Conservation (phyloP, 2,797 vertebrate genomes). For the Zenarchopterus dispar region DNA sequence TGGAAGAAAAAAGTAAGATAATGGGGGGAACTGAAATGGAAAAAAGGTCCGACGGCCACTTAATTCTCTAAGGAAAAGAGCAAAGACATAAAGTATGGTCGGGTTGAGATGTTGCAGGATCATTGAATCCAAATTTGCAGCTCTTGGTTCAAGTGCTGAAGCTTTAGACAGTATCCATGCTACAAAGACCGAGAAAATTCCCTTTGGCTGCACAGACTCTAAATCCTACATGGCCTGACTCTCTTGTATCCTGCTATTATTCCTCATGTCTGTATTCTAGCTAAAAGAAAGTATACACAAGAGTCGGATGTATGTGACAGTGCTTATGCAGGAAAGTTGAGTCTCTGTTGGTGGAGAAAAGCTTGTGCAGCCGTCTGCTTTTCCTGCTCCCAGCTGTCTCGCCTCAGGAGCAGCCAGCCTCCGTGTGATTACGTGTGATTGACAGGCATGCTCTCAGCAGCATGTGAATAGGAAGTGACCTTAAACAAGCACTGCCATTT, state of each 20-base stretch:
- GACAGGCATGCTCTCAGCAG: slow-evolving; percentile 77
- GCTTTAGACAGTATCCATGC: slow-evolving; percentile 10
- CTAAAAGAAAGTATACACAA: slow-evolving; percentile 22
- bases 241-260: slow-evolving; percentile 1
- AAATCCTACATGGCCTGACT: slow-evolving; percentile 4
- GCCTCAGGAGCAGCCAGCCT: slow-evolving; percentile 58
- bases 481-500: slow-evolving; percentile 77
- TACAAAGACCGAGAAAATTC: slow-evolving; percentile 9
- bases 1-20: slow-evolving; percentile 2
- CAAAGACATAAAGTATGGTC: neutral
- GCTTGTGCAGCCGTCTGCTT: slow-evolving; percentile 43
- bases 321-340: slow-evolving; percentile 17
- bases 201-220: neutral
- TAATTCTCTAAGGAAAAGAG: too few relatives aligned
- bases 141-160: neutral
- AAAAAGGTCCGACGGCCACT: neutral
- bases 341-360: slow-evolving; percentile 27
- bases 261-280: slow-evolving; percentile 6
- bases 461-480: slow-evolving; percentile 79
- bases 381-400: slow-evolving; percentile 58
- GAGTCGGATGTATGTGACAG: slow-evolving; percentile 13
- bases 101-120: slow-evolving; percentile 11
- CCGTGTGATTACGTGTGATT: slow-evolving; percentile 74
- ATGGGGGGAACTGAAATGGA: slow-evolving; percentile 13
- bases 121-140: slow-evolving; percentile 28